Percentiles rank a stretch among this genome's conserved stretches.
phyloP scores from a whole-genome alignment of 2,113 vertebrate species.

The Neodontobutis hainanensis region DNA sequence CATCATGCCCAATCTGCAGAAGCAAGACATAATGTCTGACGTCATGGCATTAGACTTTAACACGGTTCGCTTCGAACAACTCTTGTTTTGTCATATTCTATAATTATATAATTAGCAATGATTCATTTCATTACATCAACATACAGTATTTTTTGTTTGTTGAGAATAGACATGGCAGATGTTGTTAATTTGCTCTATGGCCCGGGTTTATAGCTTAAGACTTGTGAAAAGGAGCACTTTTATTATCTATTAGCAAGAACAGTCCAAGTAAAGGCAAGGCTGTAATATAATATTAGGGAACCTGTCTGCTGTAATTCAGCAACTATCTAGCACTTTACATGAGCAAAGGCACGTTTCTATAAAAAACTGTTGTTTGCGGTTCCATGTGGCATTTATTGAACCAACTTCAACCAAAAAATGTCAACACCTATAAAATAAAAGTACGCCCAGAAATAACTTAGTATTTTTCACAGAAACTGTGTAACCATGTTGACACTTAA shows the following conservation, averaged over 20 bases:
- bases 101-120: slow-evolving; percentile 29
- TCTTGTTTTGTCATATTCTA: slow-evolving; percentile 31
- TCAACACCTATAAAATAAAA: slow-evolving; percentile 3
- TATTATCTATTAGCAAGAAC: slow-evolving; percentile 10
- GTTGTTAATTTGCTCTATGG: slow-evolving; percentile 27
- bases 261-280: slow-evolving; percentile 26
- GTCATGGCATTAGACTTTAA: slow-evolving; percentile 54
- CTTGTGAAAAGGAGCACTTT: slow-evolving; percentile 11
- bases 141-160: slow-evolving; percentile 10
- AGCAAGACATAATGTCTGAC: slow-evolving; percentile 64
- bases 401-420: slow-evolving; percentile 6
- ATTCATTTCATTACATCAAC: slow-evolving; percentile 20
- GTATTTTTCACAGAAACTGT: background rate
- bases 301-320: slow-evolving; percentile 21
- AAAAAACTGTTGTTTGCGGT: slow-evolving; percentile 30
- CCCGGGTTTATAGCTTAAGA: slow-evolving; percentile 3
- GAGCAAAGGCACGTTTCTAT: slow-evolving; percentile 19
- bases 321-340: slow-evolving; percentile 31
- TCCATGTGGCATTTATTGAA: slow-evolving; percentile 6
- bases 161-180: slow-evolving; percentile 21
- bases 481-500: too few species aligned
- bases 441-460: too few species aligned
- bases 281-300: slow-evolving; percentile 23
- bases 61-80: slow-evolving; percentile 41
- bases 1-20: slow-evolving; percentile 78